Conservation (phyloP, 2,888 invertebrate species). For the Leptopterna dolabrata region DNA sequence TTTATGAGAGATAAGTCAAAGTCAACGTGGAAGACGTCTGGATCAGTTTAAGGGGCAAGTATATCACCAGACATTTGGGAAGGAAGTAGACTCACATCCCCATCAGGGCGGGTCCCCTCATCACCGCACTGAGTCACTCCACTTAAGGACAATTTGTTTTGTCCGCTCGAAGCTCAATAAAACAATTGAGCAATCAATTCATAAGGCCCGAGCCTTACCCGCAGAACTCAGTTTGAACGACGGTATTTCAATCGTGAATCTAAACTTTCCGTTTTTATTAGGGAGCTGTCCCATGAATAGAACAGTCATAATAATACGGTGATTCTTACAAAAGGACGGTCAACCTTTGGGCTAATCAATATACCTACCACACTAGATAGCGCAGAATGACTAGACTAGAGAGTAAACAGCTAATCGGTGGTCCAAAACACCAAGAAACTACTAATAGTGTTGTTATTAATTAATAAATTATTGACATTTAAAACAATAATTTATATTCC, state of each 20-base stretch:
- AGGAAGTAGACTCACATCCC: conserved; percentile 19
- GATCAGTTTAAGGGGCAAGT: background rate
- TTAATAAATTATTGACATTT: too few species aligned
- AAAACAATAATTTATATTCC: too few species aligned
- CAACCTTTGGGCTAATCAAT: too few species aligned
- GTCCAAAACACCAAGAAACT: too few species aligned
- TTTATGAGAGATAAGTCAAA: too few species aligned
- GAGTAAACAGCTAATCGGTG: too few species aligned
- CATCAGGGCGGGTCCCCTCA: background rate
- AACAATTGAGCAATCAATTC: conserved; percentile 43
- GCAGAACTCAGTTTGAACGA: background rate
- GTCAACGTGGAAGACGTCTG: background rate
- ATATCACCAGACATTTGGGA: background rate
- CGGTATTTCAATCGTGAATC: background rate
- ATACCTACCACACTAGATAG: too few species aligned
- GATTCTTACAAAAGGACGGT: too few species aligned
- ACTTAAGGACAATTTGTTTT: conserved; percentile 46
- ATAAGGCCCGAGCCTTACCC: background rate
- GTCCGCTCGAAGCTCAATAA: conserved; percentile 33
- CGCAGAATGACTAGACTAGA: too few species aligned
- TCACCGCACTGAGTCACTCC: conserved; percentile 19
- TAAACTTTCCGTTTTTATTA: background rate
- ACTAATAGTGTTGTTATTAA: too few species aligned
- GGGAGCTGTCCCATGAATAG: background rate
- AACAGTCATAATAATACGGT: background rate